Conservation (phyloP, 1,140 invertebrate species). For the Leptonema lineaticorne region DNA sequence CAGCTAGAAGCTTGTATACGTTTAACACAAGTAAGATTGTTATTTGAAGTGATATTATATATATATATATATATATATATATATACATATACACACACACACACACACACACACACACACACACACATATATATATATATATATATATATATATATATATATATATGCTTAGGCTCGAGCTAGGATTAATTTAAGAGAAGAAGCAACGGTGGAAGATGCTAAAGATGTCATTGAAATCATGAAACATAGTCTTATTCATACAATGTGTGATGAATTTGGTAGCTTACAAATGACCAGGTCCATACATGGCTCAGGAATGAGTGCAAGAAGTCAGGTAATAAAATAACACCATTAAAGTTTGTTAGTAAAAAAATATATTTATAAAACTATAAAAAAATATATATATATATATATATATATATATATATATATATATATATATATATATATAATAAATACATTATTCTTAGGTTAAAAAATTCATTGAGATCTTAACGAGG, state of each 20-base stretch:
- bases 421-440: neutral
- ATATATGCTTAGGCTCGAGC: slow-evolving; percentile 71
- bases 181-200: slow-evolving; percentile 77
- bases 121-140: no score
- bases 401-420: neutral
- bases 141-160: neutral
- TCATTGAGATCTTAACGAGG: slow-evolving; percentile 69
- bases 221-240: slow-evolving; percentile 84
- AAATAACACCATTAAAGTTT: no score
- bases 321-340: slow-evolving; percentile 64
- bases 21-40: slow-evolving; percentile 75
- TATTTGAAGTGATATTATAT: no score
- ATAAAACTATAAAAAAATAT: no score
- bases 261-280: slow-evolving; percentile 70
- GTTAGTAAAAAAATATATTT: no score
- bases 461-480: slow-evolving; percentile 61
- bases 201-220: slow-evolving; percentile 78
- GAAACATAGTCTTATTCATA: slow-evolving; percentile 77
- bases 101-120: neutral
- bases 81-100: neutral
- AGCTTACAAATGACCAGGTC: slow-evolving; percentile 69
- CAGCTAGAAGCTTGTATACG: slow-evolving; percentile 88
- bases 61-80: neutral
- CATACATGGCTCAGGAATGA: slow-evolving; percentile 72
- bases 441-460: neutral